These are phyloP conservation scores for Zoroaster sp. DNA, from an alignment of 53 echinoderm and acorn worm genomes.

Conservation along the genomic window DNA sequence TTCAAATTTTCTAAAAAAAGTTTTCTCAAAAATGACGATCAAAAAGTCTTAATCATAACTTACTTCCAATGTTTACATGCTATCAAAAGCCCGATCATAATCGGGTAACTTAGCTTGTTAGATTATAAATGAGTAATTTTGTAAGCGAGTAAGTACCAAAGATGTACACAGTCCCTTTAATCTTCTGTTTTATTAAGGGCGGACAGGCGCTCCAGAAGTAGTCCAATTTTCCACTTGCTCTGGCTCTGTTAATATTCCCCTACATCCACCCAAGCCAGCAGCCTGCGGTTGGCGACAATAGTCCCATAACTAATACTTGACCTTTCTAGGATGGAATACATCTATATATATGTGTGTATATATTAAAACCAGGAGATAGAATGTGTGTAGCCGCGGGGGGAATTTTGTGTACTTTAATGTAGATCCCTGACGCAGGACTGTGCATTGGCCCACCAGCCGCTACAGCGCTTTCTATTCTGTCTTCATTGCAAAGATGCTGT, in stretches of 20 bases:
- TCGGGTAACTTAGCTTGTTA: too few relatives aligned
- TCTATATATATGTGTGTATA: neutral
- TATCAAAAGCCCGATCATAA: too few relatives aligned
- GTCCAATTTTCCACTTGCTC: neutral
- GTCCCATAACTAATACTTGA: slow-evolving; percentile 20
- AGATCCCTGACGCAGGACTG: neutral
- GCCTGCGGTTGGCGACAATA: slow-evolving; percentile 46
- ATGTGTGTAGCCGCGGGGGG: neutral
- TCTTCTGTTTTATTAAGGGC: too few relatives aligned
- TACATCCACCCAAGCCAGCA: neutral
- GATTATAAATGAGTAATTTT: too few relatives aligned
- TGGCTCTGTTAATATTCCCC: neutral
- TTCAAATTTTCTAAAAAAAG: too few relatives aligned
- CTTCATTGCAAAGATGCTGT: neutral
- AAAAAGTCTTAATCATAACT: too few relatives aligned
- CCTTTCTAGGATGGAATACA: slow-evolving; percentile 26
- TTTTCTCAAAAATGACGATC: too few relatives aligned
- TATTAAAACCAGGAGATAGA: neutral
- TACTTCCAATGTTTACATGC: too few relatives aligned
- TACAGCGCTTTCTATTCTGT: neutral
- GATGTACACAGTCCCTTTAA: too few relatives aligned
- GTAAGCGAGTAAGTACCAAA: too few relatives aligned
- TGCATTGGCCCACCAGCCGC: neutral
- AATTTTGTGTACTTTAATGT: neutral
- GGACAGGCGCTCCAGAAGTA: too few relatives aligned